Percentiles rank a stretch among this genome's conserved stretches.
These are phyloP conservation scores for Mercenaria mercenaria DNA, from an alignment of 1,140 invertebrate genomes.

Conservation along the genomic window DNA sequence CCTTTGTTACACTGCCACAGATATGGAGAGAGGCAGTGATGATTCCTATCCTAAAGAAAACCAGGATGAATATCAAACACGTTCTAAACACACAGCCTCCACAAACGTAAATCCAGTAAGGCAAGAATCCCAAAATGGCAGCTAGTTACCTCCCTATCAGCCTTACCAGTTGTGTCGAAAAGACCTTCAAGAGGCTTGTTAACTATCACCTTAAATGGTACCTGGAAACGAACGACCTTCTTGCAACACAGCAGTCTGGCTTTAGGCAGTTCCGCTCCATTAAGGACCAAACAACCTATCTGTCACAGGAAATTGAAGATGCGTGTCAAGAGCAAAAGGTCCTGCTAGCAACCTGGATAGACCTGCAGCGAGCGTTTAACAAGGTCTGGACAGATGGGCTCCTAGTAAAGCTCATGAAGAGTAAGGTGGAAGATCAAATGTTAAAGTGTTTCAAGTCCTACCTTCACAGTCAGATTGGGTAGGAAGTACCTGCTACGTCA, in stretches of 20 bases:
- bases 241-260: not conserved
- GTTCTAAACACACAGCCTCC: no score
- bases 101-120: no score
- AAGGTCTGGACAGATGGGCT: no score
- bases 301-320: not conserved
- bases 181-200: not conserved
- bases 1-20: not conserved
- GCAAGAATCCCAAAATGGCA: not conserved
- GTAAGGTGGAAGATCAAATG: not conserved
- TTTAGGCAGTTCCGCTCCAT: conserved; percentile 22
- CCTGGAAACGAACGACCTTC: not conserved
- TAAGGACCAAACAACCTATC: conserved; percentile 18
- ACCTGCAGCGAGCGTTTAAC: no score
- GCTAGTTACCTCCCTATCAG: not conserved
- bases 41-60: not conserved
- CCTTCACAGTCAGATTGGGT: conserved; percentile 22
- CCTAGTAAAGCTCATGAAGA: not conserved
- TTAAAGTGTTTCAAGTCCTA: conserved; percentile 8
- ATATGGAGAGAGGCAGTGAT: not conserved
- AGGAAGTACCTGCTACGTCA: no score
- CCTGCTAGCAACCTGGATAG: no score
- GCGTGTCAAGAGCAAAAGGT: not conserved
- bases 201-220: not conserved
- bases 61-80: no score
- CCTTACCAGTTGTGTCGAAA: not conserved